Percentiles rank a stretch among this genome's conserved stretches.
phyloP scores from a whole-genome alignment of 1,140 invertebrate genomes.

The Heliconius melpomene region DNA sequence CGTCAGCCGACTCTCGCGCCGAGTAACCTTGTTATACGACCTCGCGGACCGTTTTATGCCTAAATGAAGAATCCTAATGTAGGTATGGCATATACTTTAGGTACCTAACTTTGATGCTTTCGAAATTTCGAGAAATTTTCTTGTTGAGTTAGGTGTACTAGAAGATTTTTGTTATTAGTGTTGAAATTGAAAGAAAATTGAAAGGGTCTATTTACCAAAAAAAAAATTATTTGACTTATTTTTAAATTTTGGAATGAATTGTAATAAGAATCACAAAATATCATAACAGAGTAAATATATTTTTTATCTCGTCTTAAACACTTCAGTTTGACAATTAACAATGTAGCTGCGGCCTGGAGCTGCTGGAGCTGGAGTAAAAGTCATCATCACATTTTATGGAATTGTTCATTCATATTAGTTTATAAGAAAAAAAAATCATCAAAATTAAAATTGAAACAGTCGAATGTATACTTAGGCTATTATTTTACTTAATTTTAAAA shows the following conservation, averaged over 20 bases:
- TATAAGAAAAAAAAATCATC: neutral
- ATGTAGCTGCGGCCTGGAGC: no score
- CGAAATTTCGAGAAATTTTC: slow-evolving; percentile 22
- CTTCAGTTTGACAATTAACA: no score
- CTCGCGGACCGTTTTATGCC: slow-evolving; percentile 55
- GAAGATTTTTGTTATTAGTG: neutral
- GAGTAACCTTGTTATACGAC: slow-evolving; percentile 56
- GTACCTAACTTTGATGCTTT: slow-evolving; percentile 33
- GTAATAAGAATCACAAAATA: no score
- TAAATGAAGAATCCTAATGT: slow-evolving; percentile 54
- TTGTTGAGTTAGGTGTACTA: neutral
- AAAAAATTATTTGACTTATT: no score
- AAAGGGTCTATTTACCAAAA: neutral
- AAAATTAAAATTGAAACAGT: neutral
- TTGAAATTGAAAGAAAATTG: neutral
- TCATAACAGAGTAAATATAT: no score
- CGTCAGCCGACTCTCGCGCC: slow-evolving; percentile 42
- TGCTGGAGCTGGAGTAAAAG: no score
- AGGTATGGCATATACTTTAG: slow-evolving; percentile 39
- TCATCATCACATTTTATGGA: no score
- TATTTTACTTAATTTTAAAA: no score
- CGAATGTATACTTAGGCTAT: no score
- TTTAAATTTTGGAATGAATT: no score
- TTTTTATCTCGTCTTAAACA: no score
- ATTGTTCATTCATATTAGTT: no score